Evolutionary conservation across 1,140 invertebrate species (phyloP).

Genomic region (Caenorhabditis remanei): DNA sequence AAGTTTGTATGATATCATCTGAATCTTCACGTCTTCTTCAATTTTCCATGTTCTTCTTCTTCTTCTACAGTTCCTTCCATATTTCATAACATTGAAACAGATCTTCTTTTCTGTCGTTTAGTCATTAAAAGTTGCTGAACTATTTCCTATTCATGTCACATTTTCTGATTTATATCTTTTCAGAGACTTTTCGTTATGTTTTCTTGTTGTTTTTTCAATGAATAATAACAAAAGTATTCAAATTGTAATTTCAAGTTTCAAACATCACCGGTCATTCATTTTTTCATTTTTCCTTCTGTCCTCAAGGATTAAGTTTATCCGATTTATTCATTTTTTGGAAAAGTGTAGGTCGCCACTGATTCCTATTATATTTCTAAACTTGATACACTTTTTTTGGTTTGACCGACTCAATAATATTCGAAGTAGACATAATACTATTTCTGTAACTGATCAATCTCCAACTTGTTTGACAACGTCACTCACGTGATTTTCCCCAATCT

Average conservation of each 20-base stretch:
- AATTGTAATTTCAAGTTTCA: background rate
- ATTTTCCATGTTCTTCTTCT: background rate
- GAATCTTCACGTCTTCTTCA: constrained; percentile 15
- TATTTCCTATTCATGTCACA: background rate
- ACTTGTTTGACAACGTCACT: constrained; percentile 24
- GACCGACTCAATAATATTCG: too few relatives aligned
- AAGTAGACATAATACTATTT: background rate
- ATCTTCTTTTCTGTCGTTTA: background rate
- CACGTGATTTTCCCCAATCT: background rate
- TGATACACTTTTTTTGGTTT: background rate
- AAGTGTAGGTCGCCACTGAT: too few relatives aligned
- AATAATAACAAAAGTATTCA: background rate
- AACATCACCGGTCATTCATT: background rate
- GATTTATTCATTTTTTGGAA: too few relatives aligned
- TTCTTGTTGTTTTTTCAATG: background rate
- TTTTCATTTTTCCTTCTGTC: background rate
- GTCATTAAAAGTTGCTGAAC: background rate
- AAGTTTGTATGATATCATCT: constrained; percentile 38
- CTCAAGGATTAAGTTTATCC: background rate
- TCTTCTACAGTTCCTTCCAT: background rate
- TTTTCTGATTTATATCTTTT: constrained; percentile 9
- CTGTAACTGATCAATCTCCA: constrained; percentile 24
- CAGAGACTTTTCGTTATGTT: background rate
- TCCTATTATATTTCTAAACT: background rate
- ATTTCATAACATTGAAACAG: background rate